A percentile compares a stretch with the other conserved stretches of the same genome.
Conservation (phyloP, 2,888 invertebrate genomes). For the Drosophila peninsularis region DNA sequence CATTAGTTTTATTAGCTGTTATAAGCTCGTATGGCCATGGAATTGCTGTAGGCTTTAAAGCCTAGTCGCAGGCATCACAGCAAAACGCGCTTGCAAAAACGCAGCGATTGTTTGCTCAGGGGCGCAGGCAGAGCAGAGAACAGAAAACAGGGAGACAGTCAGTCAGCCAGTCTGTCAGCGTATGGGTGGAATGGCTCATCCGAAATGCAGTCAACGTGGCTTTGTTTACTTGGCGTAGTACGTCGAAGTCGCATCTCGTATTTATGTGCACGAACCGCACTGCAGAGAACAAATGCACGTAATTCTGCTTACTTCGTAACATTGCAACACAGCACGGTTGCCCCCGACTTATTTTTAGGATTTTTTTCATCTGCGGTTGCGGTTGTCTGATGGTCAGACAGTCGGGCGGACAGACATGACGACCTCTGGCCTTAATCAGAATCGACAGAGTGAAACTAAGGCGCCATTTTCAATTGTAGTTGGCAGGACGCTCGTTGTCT, state of each 20-base stretch:
- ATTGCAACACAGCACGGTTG: slow-evolving; percentile 61
- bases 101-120: slow-evolving; percentile 50
- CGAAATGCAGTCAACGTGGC: slow-evolving; percentile 77
- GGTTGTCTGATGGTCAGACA: slow-evolving; percentile 55
- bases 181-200: slow-evolving; percentile 49
- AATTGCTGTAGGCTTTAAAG: slow-evolving; percentile 24
- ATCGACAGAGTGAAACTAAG: slow-evolving; percentile 63
- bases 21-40: neutral
- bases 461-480: slow-evolving; percentile 68
- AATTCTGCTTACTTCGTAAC: slow-evolving; percentile 78
- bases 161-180: slow-evolving; percentile 30
- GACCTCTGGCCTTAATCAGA: slow-evolving; percentile 72
- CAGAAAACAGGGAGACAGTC: slow-evolving; percentile 34
- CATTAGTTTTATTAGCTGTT: slow-evolving; percentile 1
- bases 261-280: slow-evolving; percentile 79
- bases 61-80: slow-evolving; percentile 16
- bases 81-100: slow-evolving; percentile 27
- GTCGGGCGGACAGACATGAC: slow-evolving; percentile 24
- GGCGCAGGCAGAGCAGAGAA: slow-evolving; percentile 27
- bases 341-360: slow-evolving; percentile 57
- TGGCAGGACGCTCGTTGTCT: slow-evolving; percentile 40
- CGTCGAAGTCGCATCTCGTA: slow-evolving; percentile 54
- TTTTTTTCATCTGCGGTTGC: slow-evolving; percentile 60
- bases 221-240: slow-evolving; percentile 68
- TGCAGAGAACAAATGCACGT: slow-evolving; percentile 82